Conservation (phyloP, 1,140 invertebrate genomes). For the Cecropterus lyciades region DNA sequence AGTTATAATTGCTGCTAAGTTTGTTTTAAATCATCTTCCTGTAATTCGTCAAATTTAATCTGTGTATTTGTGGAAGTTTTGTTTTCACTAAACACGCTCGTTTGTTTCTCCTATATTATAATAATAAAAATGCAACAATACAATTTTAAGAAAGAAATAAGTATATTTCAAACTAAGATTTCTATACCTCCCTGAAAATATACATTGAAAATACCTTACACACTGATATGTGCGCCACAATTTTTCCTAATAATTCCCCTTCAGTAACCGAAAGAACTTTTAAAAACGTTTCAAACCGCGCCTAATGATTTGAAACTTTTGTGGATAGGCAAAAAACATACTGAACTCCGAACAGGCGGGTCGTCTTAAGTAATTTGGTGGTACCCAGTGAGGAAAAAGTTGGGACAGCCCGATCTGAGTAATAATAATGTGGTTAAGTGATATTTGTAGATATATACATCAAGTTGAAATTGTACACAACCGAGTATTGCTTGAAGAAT, state of each 20-base stretch:
- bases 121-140: too few species aligned
- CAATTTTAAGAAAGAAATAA: too few species aligned
- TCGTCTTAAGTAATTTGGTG: conserved; percentile 38
- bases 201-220: background rate
- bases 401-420: conserved; percentile 24
- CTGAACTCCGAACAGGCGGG: conserved; percentile 40
- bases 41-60: conserved; percentile 22
- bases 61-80: conserved; percentile 8
- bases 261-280: conserved; percentile 20
- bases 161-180: background rate
- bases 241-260: conserved; percentile 23
- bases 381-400: conserved; percentile 32
- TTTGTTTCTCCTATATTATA: too few species aligned
- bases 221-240: background rate
- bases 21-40: conserved; percentile 28
- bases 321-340: conserved; percentile 35
- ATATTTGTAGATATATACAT: background rate
- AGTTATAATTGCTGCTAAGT: conserved; percentile 41
- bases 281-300: conserved; percentile 21
- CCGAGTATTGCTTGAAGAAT: background rate
- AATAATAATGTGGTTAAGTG: conserved; percentile 26
- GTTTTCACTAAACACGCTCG: conserved; percentile 24
- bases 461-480: background rate
- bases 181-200: background rate
- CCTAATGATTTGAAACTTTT: conserved; percentile 41